A percentile compares a stretch with the other conserved stretches of the same genome.
These are phyloP conservation scores for Bemisia tabaci DNA, from an alignment of 1,140 invertebrate genomes.

Conservation along the genomic window DNA sequence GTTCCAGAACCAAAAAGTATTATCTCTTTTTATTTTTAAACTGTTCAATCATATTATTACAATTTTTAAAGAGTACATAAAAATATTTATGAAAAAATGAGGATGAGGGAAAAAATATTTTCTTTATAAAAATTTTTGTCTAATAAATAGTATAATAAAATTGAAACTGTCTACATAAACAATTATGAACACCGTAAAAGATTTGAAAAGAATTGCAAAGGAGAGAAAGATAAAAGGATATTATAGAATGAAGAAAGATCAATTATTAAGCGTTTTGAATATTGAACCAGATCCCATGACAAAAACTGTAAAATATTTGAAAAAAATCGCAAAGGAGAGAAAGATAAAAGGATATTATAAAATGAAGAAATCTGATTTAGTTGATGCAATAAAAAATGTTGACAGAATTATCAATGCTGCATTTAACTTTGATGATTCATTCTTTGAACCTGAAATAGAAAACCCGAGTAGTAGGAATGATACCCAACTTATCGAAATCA, in stretches of 20 bases:
- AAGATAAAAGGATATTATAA: conserved; percentile 7
- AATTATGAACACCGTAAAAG: conserved; percentile 8
- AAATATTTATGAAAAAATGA: conserved; percentile 3
- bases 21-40: no score
- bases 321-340: conserved; percentile 7
- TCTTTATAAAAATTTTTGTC: conserved; percentile 6
- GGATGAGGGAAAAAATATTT: background rate
- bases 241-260: conserved; percentile 5
- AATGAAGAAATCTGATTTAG: conserved; percentile 8
- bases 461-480: background rate
- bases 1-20: no score
- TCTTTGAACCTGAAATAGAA: conserved; percentile 1
- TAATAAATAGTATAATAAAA: conserved; percentile 11
- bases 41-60: no score
- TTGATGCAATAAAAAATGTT: background rate
- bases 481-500: conserved; percentile 1
- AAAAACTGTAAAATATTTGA: background rate
- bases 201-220: conserved; percentile 7
- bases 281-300: background rate
- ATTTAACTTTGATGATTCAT: conserved; percentile 7
- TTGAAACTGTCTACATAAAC: conserved; percentile 2
- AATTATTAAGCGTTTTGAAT: conserved; percentile 4
- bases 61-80: background rate
- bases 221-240: conserved; percentile 6
- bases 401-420: conserved; percentile 1